These are phyloP conservation scores for Strix uralensis DNA, from an alignment of 2,113 vertebrate species.

Conservation along the genomic window DNA sequence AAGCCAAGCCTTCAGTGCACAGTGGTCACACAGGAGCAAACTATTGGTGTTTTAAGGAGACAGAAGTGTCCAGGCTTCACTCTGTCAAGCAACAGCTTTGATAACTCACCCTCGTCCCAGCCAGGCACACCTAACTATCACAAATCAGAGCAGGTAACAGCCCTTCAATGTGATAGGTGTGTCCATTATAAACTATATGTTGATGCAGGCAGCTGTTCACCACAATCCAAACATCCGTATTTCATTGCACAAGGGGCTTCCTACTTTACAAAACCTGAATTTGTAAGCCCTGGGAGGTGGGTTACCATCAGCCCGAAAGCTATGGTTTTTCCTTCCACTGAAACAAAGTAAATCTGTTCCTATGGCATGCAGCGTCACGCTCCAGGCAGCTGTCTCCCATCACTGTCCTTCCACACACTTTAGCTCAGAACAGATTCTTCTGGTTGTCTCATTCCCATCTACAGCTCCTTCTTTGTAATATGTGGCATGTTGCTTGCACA, in stretches of 20 bases:
- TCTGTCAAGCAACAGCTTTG: not conserved
- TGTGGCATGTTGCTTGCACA: not conserved
- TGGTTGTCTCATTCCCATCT: not conserved
- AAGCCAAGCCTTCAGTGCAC: not conserved
- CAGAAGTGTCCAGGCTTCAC: not conserved
- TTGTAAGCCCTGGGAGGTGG: not conserved
- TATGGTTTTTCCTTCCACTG: not conserved
- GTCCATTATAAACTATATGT: not conserved
- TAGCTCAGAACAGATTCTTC: not conserved
- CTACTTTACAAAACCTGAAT: not conserved
- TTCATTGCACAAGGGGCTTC: not conserved
- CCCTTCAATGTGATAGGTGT: not conserved
- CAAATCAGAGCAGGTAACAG: not conserved
- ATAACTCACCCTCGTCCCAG: not conserved
- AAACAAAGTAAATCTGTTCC: not conserved
- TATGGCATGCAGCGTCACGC: not conserved
- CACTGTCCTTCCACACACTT: rapidly evolving
- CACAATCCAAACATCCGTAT: rapidly evolving
- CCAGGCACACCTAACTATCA: not conserved
- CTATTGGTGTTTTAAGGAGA: not conserved
- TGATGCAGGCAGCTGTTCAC: not conserved
- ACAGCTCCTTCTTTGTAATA: not conserved
- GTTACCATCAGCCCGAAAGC: not conserved
- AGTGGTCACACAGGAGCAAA: not conserved
- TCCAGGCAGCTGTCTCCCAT: not conserved